Percentiles rank a stretch among this genome's conserved stretches.
Conservation (phyloP, 2,113 vertebrate species). For the Microtus ochrogaster region DNA sequence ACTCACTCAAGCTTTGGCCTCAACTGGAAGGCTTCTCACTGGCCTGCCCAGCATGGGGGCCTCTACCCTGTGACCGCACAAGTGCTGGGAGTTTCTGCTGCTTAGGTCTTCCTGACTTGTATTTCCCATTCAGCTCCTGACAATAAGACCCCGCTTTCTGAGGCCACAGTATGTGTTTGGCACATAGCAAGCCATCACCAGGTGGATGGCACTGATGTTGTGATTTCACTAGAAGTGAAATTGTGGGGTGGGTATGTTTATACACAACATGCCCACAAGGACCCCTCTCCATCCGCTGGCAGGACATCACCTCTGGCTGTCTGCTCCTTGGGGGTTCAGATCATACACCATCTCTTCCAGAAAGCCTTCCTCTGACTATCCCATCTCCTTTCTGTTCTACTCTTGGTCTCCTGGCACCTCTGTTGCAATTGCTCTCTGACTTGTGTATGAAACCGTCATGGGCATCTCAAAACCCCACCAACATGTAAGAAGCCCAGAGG, state of each 20-base stretch:
- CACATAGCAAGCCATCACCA: not conserved
- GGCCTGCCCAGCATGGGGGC: accelerated
- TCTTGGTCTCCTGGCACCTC: not conserved
- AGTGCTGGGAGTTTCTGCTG: not conserved
- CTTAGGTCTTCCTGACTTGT: not conserved
- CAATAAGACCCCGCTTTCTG: not conserved
- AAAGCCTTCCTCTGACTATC: not conserved
- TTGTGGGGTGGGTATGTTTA: not conserved
- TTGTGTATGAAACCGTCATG: not conserved
- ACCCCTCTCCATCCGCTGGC: not conserved
- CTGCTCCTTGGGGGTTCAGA: not conserved
- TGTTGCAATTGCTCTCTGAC: not conserved
- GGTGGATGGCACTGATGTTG: not conserved
- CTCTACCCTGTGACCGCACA: not conserved
- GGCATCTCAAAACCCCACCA: not conserved
- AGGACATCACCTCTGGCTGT: not conserved
- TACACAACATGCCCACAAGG: not conserved
- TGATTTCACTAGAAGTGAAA: not conserved
- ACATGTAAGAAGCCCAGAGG: not conserved
- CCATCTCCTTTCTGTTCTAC: not conserved
- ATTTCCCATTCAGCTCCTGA: not conserved
- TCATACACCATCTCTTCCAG: not conserved
- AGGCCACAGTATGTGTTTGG: not conserved
- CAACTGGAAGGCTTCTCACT: not conserved
- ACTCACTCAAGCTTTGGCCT: not conserved